A percentile compares a stretch with the other conserved stretches of the same genome.
phyloP scores from a whole-genome alignment of 2,113 vertebrate species.

The Barnardius zonarius region DNA sequence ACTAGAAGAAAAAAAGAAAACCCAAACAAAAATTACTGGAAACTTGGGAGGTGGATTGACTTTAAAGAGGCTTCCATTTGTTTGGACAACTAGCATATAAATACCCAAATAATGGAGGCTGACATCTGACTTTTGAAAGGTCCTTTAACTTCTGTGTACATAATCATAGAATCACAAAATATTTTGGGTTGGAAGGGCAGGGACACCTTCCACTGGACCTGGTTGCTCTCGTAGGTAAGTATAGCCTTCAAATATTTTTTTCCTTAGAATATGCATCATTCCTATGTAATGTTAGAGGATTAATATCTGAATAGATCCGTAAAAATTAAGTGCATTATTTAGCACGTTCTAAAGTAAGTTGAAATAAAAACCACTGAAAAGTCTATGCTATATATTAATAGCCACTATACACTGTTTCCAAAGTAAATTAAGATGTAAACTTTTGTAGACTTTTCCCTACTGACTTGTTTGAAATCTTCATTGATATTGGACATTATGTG shows the following conservation, averaged over 20 bases:
- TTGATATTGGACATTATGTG: slow-evolving; percentile 90
- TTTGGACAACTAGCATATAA: neutral
- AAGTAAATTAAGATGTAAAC: neutral
- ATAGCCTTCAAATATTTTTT: neutral
- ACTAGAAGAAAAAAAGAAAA: neutral
- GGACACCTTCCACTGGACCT: neutral
- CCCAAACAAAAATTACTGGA: neutral
- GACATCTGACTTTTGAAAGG: neutral
- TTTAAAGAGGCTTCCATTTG: neutral
- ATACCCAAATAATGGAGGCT: neutral
- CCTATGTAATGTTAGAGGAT: neutral
- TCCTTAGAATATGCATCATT: neutral
- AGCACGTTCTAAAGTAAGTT: neutral
- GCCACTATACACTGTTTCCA: neutral
- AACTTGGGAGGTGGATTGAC: neutral
- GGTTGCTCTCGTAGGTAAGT: neutral
- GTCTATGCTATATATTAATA: neutral
- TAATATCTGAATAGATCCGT: neutral
- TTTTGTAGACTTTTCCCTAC: slow-evolving; percentile 82
- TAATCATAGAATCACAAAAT: neutral
- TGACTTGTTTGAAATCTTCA: slow-evolving; percentile 89
- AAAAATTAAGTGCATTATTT: neutral
- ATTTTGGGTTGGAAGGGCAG: neutral
- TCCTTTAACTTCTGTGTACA: neutral
- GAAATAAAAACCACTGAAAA: neutral